These are phyloP conservation scores for Picus viridis DNA, from an alignment of 2,797 vertebrate genomes.

Conservation along the genomic window DNA sequence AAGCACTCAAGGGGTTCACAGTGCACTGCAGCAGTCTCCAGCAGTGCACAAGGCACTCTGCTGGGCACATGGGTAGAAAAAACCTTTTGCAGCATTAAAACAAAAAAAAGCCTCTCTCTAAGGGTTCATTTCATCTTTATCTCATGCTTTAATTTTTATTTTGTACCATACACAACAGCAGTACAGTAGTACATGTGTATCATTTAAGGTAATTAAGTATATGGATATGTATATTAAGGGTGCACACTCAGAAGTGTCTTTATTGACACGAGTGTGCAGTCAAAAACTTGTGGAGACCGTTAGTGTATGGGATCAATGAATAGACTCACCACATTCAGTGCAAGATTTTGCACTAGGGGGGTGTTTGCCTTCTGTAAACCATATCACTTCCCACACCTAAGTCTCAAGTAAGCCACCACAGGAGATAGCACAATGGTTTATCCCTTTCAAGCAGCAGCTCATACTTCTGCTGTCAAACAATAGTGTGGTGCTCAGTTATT, in stretches of 20 bases:
- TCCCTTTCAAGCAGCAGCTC: not conserved
- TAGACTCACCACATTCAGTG: not conserved
- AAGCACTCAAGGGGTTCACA: not conserved
- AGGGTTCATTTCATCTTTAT: not conserved
- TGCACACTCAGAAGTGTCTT: not conserved
- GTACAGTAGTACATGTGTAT: rapidly evolving
- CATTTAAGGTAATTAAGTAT: not conserved
- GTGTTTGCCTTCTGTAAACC: not conserved
- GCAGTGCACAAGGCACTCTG: not conserved
- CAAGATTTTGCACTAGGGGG: not conserved
- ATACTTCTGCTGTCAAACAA: not conserved
- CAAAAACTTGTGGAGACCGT: not conserved
- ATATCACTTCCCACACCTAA: not conserved
- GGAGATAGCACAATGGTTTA: not conserved
- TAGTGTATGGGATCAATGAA: not conserved
- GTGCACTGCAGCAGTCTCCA: not conserved
- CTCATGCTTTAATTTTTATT: not conserved
- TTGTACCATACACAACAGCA: not conserved
- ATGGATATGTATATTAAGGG: rapidly evolving
- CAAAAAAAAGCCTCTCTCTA: not conserved
- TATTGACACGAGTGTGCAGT: rapidly evolving
- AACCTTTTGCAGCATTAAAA: not conserved
- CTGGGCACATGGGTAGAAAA: rapidly evolving
- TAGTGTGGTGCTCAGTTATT: not conserved
- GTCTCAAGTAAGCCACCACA: not conserved